Evolutionary conservation across 2,113 vertebrate genomes (phyloP).

Genomic region (Thalassarche chlororhynchos): DNA sequence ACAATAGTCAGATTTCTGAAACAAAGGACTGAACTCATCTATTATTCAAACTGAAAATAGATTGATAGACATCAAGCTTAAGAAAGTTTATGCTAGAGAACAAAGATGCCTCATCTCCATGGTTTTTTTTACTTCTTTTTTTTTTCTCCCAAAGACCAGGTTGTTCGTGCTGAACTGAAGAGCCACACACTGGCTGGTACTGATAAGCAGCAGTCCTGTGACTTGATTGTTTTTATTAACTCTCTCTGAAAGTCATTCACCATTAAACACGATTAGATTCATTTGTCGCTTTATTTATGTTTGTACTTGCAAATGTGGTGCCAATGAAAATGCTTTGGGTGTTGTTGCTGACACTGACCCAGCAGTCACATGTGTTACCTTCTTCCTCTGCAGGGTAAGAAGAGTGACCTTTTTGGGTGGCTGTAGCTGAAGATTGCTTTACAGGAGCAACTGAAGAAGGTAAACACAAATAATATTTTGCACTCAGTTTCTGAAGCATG

Average conservation of each 20-base stretch:
- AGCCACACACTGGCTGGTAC: slow-evolving; percentile 43
- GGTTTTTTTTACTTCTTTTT: not conserved
- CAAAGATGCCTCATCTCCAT: slow-evolving; percentile 57
- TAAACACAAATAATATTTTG: slow-evolving; percentile 75
- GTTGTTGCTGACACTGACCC: slow-evolving; percentile 59
- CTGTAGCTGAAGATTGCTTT: slow-evolving; percentile 90
- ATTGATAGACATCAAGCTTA: slow-evolving; percentile 63
- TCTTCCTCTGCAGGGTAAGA: slow-evolving; percentile 88
- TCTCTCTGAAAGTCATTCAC: slow-evolving; percentile 61
- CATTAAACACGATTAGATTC: slow-evolving; percentile 44
- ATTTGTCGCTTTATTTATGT: slow-evolving; percentile 66
- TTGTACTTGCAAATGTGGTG: slow-evolving; percentile 50
- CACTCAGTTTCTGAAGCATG: not conserved
- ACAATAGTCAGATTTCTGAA: slow-evolving; percentile 65
- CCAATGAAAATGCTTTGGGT: slow-evolving; percentile 56
- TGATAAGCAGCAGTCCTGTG: slow-evolving; percentile 55
- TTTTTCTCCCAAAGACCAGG: not conserved
- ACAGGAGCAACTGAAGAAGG: slow-evolving; percentile 89
- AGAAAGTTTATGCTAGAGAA: slow-evolving; percentile 61
- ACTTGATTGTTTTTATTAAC: slow-evolving; percentile 72
- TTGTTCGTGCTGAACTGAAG: slow-evolving; percentile 59
- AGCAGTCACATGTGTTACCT: slow-evolving; percentile 74
- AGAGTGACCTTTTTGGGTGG: slow-evolving; percentile 85
- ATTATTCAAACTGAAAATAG: slow-evolving; percentile 70
- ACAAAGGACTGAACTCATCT: slow-evolving; percentile 70